These are phyloP conservation scores for Thera britannica DNA, from an alignment of 2,888 invertebrate genomes.

Conservation along the genomic window DNA sequence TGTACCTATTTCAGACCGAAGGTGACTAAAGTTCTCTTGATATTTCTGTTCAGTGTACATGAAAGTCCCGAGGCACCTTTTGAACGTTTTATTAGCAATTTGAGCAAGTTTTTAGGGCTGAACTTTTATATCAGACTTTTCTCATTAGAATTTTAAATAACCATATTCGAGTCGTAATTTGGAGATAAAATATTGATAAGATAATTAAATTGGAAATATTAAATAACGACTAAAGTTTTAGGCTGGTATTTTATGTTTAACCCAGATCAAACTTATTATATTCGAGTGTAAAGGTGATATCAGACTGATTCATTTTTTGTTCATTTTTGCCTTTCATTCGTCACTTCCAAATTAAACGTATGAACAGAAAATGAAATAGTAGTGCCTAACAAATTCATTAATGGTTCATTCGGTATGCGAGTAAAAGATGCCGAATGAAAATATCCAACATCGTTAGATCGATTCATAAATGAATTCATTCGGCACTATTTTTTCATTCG, in stretches of 20 bases:
- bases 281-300: not conserved
- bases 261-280: not conserved
- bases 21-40: constrained; percentile 38
- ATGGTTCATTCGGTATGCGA: too few relatives aligned
- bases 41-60: constrained; percentile 33
- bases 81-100: constrained; percentile 28
- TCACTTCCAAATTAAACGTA: too few relatives aligned
- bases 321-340: too few relatives aligned
- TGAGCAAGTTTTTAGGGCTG: constrained; percentile 25
- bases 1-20: constrained; percentile 33
- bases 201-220: constrained; percentile 14
- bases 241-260: not conserved
- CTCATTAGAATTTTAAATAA: constrained; percentile 24
- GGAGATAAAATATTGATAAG: constrained; percentile 23
- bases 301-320: too few relatives aligned
- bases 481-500: too few relatives aligned
- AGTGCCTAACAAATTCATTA: too few relatives aligned
- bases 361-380: too few relatives aligned
- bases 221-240: not conserved
- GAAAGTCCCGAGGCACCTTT: constrained; percentile 21
- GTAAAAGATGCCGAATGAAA: too few relatives aligned
- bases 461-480: too few relatives aligned
- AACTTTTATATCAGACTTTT: constrained; percentile 27
- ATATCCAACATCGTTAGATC: too few relatives aligned
- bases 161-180: constrained; percentile 25